Conservation (phyloP, 2,888 invertebrate species). For the Lutraria lutraria region DNA sequence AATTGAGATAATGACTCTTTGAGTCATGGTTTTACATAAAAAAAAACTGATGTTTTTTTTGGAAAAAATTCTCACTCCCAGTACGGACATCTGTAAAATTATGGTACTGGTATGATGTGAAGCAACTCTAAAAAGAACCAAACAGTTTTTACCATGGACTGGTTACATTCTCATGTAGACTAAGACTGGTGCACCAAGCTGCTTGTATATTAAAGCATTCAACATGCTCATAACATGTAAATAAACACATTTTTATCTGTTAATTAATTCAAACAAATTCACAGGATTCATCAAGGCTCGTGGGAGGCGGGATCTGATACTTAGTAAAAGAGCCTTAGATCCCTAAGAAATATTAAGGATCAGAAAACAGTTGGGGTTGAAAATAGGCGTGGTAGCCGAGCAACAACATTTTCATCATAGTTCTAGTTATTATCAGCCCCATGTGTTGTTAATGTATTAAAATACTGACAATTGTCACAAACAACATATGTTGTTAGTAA, state of each 20-base stretch:
- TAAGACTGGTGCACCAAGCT: background rate
- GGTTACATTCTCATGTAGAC: background rate
- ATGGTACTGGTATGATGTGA: background rate
- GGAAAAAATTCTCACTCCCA: background rate
- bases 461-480: background rate
- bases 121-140: background rate
- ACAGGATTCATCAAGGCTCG: background rate
- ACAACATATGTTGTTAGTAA: background rate
- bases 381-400: background rate
- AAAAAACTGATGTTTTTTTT: background rate
- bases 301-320: background rate
- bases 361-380: background rate
- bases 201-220: background rate
- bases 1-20: background rate
- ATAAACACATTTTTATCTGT: background rate
- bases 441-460: background rate
- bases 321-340: background rate
- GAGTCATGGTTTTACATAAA: background rate
- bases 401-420: background rate
- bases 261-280: constrained; percentile 8
- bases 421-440: background rate
- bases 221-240: background rate
- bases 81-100: background rate
- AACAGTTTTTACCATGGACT: background rate
- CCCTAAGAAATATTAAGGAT: background rate